Percentiles rank a stretch among this genome's conserved stretches.
Conservation (phyloP, 1,140 invertebrate species). For the Schlechtendalia chinensis region DNA sequence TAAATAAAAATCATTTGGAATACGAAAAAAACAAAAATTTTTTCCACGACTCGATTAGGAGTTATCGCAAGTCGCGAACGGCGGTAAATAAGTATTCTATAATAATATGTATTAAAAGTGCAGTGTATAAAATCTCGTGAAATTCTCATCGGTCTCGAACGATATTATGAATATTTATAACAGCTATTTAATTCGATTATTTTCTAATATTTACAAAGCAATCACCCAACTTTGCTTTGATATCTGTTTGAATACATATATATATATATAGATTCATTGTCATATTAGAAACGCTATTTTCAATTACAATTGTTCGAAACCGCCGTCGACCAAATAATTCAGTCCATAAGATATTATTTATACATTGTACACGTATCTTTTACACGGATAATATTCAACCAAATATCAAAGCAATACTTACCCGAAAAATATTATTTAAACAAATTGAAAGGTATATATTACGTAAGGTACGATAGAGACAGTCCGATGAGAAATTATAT, state of each 20-base stretch:
- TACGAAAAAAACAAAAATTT: too few species aligned
- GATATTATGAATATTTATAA: background rate
- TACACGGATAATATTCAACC: background rate
- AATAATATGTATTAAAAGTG: too few species aligned
- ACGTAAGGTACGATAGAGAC: background rate
- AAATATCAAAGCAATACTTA: constrained; percentile 11
- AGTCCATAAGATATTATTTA: background rate
- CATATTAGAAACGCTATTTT: background rate
- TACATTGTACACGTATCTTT: background rate
- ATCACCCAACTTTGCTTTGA: constrained; percentile 27
- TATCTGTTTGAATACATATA: constrained; percentile 11
- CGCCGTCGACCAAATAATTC: too few species aligned
- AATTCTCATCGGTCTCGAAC: too few species aligned
- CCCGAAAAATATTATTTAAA: background rate
- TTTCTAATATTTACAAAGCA: constrained; percentile 1
- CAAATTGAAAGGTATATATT: background rate
- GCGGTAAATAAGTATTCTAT: too few species aligned
- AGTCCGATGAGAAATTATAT: too few species aligned
- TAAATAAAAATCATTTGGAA: too few species aligned
- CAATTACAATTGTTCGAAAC: background rate
- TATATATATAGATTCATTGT: background rate
- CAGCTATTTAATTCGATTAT: background rate
- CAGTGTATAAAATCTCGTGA: too few species aligned
- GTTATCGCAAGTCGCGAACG: too few species aligned
- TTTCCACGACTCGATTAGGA: too few species aligned